Percentiles rank a stretch among this genome's conserved stretches.
These are phyloP conservation scores for Drosophila nannoptera DNA, from an alignment of 1,140 invertebrate species.

Conservation along the genomic window DNA sequence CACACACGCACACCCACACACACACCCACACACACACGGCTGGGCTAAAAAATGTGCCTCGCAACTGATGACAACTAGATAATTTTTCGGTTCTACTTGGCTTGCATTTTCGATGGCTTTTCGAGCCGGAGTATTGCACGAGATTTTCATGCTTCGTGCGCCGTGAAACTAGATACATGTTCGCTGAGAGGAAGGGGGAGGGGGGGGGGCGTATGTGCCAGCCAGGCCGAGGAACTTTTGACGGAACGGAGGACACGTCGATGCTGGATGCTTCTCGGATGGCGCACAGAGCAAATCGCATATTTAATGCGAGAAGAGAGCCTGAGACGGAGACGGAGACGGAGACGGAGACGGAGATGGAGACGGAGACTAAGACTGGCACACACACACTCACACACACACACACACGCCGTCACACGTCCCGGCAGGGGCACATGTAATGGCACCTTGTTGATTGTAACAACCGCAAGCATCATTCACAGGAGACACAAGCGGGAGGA, in stretches of 20 bases:
- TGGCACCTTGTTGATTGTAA: conserved; percentile 61
- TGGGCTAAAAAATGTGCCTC: conserved; percentile 33
- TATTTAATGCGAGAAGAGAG: conserved; percentile 44
- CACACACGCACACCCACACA: neutral
- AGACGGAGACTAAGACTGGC: conserved; percentile 5
- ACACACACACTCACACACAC: conserved; percentile 11
- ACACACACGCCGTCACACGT: conserved; percentile 4
- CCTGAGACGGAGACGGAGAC: neutral
- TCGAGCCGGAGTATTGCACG: conserved; percentile 25
- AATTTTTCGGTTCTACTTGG: conserved; percentile 23
- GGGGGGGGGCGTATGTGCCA: too few relatives aligned
- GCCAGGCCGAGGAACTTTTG: neutral
- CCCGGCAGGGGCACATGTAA: conserved; percentile 8
- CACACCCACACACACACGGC: neutral
- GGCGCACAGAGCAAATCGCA: conserved; percentile 48
- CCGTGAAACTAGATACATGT: conserved; percentile 63
- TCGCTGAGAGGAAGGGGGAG: neutral
- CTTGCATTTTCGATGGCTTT: conserved; percentile 17
- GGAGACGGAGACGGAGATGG: neutral
- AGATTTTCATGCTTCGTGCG: conserved; percentile 62
- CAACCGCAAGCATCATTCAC: conserved; percentile 30
- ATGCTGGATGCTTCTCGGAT: conserved; percentile 52
- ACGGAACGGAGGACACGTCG: conserved; percentile 5
- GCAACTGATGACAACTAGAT: conserved; percentile 58
- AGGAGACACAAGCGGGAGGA: neutral